These are phyloP conservation scores for Thecophora atra DNA, from an alignment of 2,888 invertebrate species.

Conservation along the genomic window DNA sequence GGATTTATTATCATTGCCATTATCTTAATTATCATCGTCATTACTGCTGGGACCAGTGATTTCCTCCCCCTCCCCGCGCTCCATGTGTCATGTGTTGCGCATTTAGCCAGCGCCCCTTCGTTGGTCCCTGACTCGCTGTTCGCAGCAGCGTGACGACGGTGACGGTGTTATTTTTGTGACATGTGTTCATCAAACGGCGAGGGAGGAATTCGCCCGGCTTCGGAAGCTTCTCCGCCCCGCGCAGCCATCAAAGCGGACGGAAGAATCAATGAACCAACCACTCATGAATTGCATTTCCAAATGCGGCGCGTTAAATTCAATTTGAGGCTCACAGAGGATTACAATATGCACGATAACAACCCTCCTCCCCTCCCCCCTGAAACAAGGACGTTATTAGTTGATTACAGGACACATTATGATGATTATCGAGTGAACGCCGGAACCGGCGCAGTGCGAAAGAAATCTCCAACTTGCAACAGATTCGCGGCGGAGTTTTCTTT, in stretches of 20 bases:
- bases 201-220: constrained; percentile 30
- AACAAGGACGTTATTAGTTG: constrained; percentile 66
- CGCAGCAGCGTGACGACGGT: not conserved
- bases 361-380: constrained; percentile 40
- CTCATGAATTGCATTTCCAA: constrained; percentile 34
- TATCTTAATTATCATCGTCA: not conserved
- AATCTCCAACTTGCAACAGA: constrained; percentile 43
- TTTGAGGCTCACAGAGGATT: constrained; percentile 51
- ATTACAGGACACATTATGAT: constrained; percentile 68
- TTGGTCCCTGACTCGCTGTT: not conserved
- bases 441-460: constrained; percentile 34
- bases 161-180: constrained; percentile 51
- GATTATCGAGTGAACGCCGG: constrained; percentile 64
- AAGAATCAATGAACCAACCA: constrained; percentile 37
- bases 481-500: constrained; percentile 30
- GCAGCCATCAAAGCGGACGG: constrained; percentile 29
- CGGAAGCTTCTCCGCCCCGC: no score
- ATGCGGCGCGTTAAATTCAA: constrained; percentile 61
- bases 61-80: not conserved
- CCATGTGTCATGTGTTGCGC: constrained; percentile 24
- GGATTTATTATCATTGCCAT: not conserved
- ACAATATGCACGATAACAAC: constrained; percentile 36
- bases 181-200: constrained; percentile 51
- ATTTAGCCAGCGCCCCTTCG: constrained; percentile 16
- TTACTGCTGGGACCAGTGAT: not conserved